Evolutionary conservation across 2,888 invertebrate genomes (phyloP), one percentile per base, ranked within the genome.

Genomic region (Falcaria lacertinaria): DNA sequence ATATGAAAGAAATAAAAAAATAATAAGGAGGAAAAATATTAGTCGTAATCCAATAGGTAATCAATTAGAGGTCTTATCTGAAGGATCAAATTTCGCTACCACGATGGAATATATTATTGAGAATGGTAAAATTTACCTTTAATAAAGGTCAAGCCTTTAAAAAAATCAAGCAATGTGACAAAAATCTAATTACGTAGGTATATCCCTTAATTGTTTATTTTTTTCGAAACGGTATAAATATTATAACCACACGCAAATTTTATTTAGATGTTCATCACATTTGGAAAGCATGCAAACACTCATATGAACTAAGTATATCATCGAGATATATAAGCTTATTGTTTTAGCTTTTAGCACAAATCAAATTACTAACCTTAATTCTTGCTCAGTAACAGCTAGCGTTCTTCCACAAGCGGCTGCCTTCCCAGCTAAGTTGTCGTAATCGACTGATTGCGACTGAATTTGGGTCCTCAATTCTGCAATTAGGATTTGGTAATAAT

Each of bases 381-480:
- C 89, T 43, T 89, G 83, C 47, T 89, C 89, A 0, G 89, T 87
- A 33, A 89, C 85, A 0, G 79, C 85, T 1, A 89, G 50, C 0
- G 88, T 87, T 8, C 89, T 64, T 1, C 86, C 87, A 36, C 84
- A 82, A 0, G 82, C 80, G 0, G 84, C 86, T 4, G 86, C 71
- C 51, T 80, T 80, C 0, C 65, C 64, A 1, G 77, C 68, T 34
- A 89, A 54, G 11, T 65, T 69, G 19, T 87, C 83, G 44, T 69
- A 82, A 42, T 87, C 84, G 36, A 64, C 65, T 6, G 72, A 69
- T 49, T 80, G 80, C 1, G 74, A 66, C 46, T 81, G 76, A 25
- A 89, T 60, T 59, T 80, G 76, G 11, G 79, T 69, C 58, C 78
- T 86, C 50, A 89, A 59, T 55, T 88, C 88, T 89, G 78, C 1